Evolutionary conservation across 2,888 invertebrate genomes (phyloP).

Genomic region (Hypena proboscidalis): DNA sequence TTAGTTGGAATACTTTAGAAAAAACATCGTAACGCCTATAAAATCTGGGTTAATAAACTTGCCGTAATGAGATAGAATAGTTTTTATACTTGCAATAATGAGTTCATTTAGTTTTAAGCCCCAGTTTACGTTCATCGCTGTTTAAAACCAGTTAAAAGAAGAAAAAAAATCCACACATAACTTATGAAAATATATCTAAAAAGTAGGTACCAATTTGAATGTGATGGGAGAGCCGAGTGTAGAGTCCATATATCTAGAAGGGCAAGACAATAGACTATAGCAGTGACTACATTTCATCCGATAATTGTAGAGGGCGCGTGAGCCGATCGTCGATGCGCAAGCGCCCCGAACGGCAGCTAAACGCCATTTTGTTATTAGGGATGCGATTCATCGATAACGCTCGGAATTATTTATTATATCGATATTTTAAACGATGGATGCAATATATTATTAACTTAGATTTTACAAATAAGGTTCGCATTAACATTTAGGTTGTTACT

Average conservation of each 20-base stretch:
- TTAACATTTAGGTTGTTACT: constrained; percentile 16
- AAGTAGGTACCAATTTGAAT: constrained; percentile 43
- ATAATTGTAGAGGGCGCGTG: constrained; percentile 69
- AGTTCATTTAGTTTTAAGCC: not conserved
- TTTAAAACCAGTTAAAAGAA: not conserved
- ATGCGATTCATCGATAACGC: constrained; percentile 46
- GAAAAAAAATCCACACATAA: constrained; percentile 2
- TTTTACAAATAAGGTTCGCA: constrained; percentile 22
- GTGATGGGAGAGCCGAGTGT: constrained; percentile 40
- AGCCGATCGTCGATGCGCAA: constrained; percentile 57
- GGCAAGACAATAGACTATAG: constrained; percentile 63
- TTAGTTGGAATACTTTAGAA: too few species aligned
- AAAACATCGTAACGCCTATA: too few species aligned
- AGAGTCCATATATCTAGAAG: constrained; percentile 50
- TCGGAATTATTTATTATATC: constrained; percentile 37
- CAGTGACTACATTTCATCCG: constrained; percentile 68
- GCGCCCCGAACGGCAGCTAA: constrained; percentile 68
- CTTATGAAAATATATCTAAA: constrained; percentile 33
- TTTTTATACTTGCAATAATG: not conserved
- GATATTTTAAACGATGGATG: constrained; percentile 13
- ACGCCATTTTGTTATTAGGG: constrained; percentile 64
- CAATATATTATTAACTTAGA: constrained; percentile 16
- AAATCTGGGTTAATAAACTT: too few species aligned
- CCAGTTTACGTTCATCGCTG: too few species aligned
- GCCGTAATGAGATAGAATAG: too few species aligned